Evolutionary conservation across 2,888 invertebrate species (phyloP).

Genomic region (Crioceris asparagi): DNA sequence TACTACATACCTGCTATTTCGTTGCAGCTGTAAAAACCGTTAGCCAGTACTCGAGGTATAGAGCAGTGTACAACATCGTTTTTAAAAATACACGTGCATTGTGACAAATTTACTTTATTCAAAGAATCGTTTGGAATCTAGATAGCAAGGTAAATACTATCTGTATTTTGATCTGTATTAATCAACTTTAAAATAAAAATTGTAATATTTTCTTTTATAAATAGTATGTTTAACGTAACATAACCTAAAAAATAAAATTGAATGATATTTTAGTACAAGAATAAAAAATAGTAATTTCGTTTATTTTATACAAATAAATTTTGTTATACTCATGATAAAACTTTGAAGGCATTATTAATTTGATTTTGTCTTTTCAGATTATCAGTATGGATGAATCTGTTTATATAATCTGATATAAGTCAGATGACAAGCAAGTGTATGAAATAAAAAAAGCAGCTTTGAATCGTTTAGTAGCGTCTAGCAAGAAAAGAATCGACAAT

Average conservation of each 20-base stretch:
- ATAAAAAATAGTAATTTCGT: conserved; percentile 6
- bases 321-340: conserved; percentile 9
- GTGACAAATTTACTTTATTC: too few species aligned
- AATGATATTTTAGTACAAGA: too few species aligned
- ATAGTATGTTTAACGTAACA: too few species aligned
- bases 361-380: conserved; percentile 15
- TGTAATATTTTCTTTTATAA: conserved; percentile 6
- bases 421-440: conserved; percentile 13
- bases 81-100: conserved; percentile 1
- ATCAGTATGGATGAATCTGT: conserved; percentile 13
- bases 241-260: too few species aligned
- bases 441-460: conserved; percentile 13
- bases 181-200: conserved; percentile 8
- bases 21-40: conserved; percentile 8
- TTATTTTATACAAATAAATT: conserved; percentile 10
- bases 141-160: conserved; percentile 8
- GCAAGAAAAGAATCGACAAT: conserved; percentile 17
- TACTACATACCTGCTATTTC: conserved; percentile 7
- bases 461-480: conserved; percentile 9
- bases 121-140: conserved; percentile 6
- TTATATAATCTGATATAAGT: conserved; percentile 16
- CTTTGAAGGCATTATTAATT: conserved; percentile 11
- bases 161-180: conserved; percentile 7
- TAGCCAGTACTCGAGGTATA: conserved; percentile 7
- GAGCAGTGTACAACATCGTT: conserved; percentile 5